Conservation (phyloP, 2,888 invertebrate species). For the Torymus tubicola region DNA sequence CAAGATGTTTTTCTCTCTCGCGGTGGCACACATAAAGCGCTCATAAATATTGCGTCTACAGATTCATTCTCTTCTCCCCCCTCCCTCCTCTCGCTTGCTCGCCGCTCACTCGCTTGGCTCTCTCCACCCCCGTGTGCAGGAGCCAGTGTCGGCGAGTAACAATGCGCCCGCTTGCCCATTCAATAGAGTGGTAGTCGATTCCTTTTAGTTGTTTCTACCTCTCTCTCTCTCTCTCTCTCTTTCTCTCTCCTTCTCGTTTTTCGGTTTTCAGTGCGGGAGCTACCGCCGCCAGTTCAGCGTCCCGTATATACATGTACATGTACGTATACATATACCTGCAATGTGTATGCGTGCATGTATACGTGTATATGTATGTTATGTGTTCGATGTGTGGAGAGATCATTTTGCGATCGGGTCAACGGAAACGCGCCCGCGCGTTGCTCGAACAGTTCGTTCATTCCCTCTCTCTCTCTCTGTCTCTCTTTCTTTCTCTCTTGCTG, state of each 20-base stretch:
- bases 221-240: neutral
- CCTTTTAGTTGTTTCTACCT: conserved; percentile 57
- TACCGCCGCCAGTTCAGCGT: too few relatives aligned
- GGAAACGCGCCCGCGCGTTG: conserved; percentile 51
- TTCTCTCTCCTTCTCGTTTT: neutral
- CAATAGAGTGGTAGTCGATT: conserved; percentile 62
- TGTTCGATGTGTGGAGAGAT: neutral
- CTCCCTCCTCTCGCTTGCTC: too few relatives aligned
- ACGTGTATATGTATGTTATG: neutral
- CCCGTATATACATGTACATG: too few relatives aligned
- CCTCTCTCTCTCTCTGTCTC: conserved; percentile 1
- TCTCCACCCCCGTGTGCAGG: conserved; percentile 10
- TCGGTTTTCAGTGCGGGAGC: neutral
- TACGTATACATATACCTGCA: too few relatives aligned
- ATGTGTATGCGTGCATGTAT: neutral
- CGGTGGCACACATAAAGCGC: conserved; percentile 59
- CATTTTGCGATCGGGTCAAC: conserved; percentile 37
- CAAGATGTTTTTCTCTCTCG: conserved; percentile 48
- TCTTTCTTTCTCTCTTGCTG: neutral
- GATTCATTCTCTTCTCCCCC: neutral
- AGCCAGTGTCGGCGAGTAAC: conserved; percentile 52
- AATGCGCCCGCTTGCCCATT: conserved; percentile 63
- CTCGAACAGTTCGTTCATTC: neutral
- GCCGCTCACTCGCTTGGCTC: neutral
- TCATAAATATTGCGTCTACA: conserved; percentile 63